phyloP scores from a whole-genome alignment of 2,113 vertebrate species.

The Marmota monax region DNA sequence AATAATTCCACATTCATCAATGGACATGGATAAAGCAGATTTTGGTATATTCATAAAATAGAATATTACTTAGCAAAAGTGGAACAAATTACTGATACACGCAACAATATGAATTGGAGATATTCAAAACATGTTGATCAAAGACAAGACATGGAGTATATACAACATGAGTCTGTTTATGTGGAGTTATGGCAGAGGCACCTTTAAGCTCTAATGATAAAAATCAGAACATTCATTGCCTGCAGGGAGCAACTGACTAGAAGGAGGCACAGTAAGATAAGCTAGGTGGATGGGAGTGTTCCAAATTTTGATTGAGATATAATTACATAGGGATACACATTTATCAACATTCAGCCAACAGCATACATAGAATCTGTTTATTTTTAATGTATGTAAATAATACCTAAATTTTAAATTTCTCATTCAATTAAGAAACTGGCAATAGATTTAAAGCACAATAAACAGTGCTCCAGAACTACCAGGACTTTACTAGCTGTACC shows the following conservation, averaged over 20 bases:
- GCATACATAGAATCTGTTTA: background rate
- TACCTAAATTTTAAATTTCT: background rate
- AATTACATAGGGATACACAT: background rate
- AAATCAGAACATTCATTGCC: background rate
- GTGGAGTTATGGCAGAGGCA: background rate
- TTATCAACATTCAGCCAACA: background rate
- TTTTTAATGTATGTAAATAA: background rate
- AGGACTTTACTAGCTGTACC: background rate
- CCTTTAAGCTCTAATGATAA: background rate
- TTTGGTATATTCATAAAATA: constrained; percentile 3
- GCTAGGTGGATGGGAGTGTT: background rate
- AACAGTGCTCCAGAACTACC: background rate
- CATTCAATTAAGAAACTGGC: background rate
- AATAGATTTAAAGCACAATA: background rate
- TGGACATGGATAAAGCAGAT: background rate
- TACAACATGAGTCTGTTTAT: background rate
- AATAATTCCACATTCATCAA: background rate
- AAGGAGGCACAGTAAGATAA: background rate
- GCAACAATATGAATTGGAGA: background rate
- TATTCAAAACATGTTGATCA: background rate
- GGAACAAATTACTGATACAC: background rate
- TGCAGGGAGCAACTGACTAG: background rate
- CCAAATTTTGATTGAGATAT: background rate
- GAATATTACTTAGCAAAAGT: background rate
- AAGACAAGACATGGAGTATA: background rate